Percentiles rank a stretch among this genome's conserved stretches.
These are phyloP conservation scores for Rhagium mordax DNA, from an alignment of 2,888 invertebrate species.

Conservation along the genomic window DNA sequence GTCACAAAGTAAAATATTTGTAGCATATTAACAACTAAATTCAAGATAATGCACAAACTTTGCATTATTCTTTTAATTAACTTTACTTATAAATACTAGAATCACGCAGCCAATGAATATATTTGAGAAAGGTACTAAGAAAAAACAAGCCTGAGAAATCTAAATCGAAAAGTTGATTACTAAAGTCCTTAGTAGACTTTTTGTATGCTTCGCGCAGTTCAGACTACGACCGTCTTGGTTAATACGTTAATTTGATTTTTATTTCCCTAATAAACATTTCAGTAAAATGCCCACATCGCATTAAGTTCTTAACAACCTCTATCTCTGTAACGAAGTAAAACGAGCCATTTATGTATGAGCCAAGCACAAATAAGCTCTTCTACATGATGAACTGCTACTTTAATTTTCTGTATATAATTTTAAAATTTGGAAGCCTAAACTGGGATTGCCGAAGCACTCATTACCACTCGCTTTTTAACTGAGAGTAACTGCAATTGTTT, in stretches of 20 bases:
- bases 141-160: background rate
- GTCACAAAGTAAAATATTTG: too few relatives aligned
- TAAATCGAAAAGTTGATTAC: background rate
- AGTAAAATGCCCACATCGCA: background rate
- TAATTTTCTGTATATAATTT: too few relatives aligned
- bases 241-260: background rate
- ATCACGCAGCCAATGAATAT: background rate
- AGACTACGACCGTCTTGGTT: background rate
- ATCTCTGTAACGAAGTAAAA: background rate
- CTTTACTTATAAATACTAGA: background rate
- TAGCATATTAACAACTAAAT: too few relatives aligned
- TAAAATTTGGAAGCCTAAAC: too few relatives aligned
- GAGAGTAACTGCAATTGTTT: too few relatives aligned
- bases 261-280: background rate
- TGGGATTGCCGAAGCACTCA: too few relatives aligned
- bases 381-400: background rate
- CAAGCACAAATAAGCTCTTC: background rate
- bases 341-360: background rate
- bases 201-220: background rate
- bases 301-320: background rate
- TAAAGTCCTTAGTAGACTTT: background rate
- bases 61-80: too few relatives aligned
- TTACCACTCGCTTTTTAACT: too few relatives aligned
- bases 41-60: too few relatives aligned
- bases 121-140: background rate